A percentile compares a stretch with the other conserved stretches of the same genome.
Evolutionary conservation across 2,797 vertebrate genomes (phyloP).

Genomic region (Tarsius wallacei): DNA sequence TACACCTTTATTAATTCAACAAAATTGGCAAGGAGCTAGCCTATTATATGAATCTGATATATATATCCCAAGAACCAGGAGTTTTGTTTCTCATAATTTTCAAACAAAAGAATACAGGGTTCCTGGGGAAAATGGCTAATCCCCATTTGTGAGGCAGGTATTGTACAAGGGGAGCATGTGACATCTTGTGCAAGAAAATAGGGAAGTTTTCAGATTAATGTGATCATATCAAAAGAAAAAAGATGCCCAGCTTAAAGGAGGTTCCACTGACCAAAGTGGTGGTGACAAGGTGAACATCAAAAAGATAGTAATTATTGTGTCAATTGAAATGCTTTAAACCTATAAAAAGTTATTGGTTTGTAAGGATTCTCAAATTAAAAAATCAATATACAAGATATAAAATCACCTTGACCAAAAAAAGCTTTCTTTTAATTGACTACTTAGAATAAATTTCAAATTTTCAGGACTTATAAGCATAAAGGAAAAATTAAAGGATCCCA

Average conservation of each 20-base stretch:
- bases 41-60: not conserved
- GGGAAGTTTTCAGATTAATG: not conserved
- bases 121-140: not conserved
- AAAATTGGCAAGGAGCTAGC: not conserved
- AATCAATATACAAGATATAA: not conserved
- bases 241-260: not conserved
- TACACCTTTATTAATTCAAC: not conserved
- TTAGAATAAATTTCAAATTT: not conserved
- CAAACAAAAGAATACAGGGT: not conserved
- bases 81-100: not conserved
- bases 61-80: not conserved
- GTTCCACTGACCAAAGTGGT: not conserved
- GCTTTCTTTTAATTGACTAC: not conserved
- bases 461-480: not conserved
- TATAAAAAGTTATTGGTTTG: not conserved
- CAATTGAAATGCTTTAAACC: not conserved
- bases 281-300: not conserved
- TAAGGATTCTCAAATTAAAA: not conserved
- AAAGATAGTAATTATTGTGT: not conserved
- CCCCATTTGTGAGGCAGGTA: not conserved
- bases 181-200: not conserved
- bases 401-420: not conserved
- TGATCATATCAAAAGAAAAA: not conserved
- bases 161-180: not conserved
- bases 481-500: not conserved